A percentile compares a stretch with the other conserved stretches of the same genome.
These are phyloP conservation scores for Alethe castanea DNA, from an alignment of 2,113 vertebrate species.

Conservation along the genomic window DNA sequence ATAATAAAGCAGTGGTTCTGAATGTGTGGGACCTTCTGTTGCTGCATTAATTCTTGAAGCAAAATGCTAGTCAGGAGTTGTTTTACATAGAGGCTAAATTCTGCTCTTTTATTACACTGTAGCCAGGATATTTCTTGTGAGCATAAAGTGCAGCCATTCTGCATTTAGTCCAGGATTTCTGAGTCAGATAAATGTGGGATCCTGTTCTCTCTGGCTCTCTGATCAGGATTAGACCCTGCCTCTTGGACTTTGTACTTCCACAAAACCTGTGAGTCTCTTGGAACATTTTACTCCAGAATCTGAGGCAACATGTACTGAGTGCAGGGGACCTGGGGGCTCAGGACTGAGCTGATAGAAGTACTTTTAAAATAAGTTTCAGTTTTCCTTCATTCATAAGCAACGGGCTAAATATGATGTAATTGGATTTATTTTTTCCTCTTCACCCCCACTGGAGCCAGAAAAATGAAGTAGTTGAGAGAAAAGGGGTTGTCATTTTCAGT, in stretches of 20 bases:
- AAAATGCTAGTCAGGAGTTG: not conserved
- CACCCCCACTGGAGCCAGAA: slow-evolving; percentile 60
- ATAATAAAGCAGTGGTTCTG: not conserved
- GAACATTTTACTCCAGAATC: not conserved
- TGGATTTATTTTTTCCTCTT: slow-evolving; percentile 66
- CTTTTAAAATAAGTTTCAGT: slow-evolving; percentile 22
- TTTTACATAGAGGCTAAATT: not conserved
- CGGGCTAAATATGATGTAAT: slow-evolving; percentile 51
- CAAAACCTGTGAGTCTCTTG: not conserved
- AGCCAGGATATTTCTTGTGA: not conserved
- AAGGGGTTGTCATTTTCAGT: slow-evolving; percentile 58
- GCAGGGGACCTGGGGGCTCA: not conserved
- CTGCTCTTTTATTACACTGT: not conserved
- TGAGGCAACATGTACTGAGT: not conserved
- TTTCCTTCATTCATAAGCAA: slow-evolving; percentile 43
- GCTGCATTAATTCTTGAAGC: not conserved
- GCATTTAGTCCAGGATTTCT: not conserved
- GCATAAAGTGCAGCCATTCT: not conserved
- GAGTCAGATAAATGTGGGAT: not conserved
- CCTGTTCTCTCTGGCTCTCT: not conserved
- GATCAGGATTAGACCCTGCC: not conserved
- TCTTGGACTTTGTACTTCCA: not conserved
- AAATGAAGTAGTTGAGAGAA: slow-evolving; percentile 65
- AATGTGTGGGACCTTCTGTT: not conserved
- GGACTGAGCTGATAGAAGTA: not conserved